Evolutionary conservation across 2,797 vertebrate species (phyloP).

Genomic region (Scyliorhinus canicula): DNA sequence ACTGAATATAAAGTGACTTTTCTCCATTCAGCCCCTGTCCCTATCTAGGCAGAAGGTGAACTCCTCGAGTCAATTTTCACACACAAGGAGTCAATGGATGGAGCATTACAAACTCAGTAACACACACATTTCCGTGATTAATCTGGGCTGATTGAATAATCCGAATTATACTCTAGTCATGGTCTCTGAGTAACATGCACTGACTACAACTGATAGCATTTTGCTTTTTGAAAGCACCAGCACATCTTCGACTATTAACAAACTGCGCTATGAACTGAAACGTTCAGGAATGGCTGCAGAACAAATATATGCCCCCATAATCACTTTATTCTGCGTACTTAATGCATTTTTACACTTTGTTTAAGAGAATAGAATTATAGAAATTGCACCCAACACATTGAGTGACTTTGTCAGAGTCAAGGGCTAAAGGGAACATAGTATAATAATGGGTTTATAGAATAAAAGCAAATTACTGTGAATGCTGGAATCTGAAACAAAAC

Average conservation of each 20-base stretch:
- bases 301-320: neutral
- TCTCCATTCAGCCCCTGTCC: neutral
- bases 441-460: no score
- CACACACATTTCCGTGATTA: neutral
- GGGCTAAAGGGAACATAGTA: neutral
- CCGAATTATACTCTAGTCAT: neutral
- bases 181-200: neutral
- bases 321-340: no score
- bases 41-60: neutral
- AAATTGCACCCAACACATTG: neutral
- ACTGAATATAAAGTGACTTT: slow-evolving; percentile 73
- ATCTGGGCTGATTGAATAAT: neutral
- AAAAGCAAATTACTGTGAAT: no score
- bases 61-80: neutral
- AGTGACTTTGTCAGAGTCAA: neutral
- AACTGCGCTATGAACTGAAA: neutral
- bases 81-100: neutral
- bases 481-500: no score
- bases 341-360: no score
- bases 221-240: neutral
- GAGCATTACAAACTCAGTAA: neutral
- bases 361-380: neutral
- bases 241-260: neutral
- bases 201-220: neutral
- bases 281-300: neutral